Conservation (phyloP, 1,140 invertebrate species). For the Muscidifurax raptorellus region DNA sequence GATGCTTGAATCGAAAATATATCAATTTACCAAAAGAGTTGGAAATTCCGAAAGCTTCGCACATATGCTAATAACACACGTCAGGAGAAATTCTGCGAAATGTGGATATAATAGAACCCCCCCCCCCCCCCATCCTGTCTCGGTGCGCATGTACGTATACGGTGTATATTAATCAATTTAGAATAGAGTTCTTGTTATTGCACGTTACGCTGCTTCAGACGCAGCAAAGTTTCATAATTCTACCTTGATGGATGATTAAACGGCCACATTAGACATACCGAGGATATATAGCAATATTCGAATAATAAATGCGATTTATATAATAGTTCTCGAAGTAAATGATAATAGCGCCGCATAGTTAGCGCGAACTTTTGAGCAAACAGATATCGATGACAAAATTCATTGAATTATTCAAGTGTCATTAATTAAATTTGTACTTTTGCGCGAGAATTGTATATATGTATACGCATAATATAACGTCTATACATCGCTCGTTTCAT, state of each 20-base stretch:
- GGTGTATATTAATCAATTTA: not conserved
- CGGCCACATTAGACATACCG: not conserved
- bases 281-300: not conserved
- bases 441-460: not conserved
- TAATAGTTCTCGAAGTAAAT: not conserved
- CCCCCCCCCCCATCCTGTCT: too few species aligned
- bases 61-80: not conserved
- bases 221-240: not conserved
- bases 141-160: not conserved
- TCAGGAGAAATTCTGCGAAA: not conserved
- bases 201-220: not conserved
- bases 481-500: too few species aligned
- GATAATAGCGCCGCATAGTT: too few species aligned
- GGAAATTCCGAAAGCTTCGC: not conserved
- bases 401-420: not conserved
- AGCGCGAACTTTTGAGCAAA: not conserved
- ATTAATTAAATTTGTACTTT: not conserved
- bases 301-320: not conserved
- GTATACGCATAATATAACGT: too few species aligned
- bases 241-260: not conserved
- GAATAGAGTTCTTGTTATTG: conserved; percentile 1
- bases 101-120: not conserved
- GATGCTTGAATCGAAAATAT: not conserved
- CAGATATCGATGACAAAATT: not conserved
- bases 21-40: not conserved